Conservation (phyloP, 2,113 vertebrate genomes). For the Nycticorax nycticorax region DNA sequence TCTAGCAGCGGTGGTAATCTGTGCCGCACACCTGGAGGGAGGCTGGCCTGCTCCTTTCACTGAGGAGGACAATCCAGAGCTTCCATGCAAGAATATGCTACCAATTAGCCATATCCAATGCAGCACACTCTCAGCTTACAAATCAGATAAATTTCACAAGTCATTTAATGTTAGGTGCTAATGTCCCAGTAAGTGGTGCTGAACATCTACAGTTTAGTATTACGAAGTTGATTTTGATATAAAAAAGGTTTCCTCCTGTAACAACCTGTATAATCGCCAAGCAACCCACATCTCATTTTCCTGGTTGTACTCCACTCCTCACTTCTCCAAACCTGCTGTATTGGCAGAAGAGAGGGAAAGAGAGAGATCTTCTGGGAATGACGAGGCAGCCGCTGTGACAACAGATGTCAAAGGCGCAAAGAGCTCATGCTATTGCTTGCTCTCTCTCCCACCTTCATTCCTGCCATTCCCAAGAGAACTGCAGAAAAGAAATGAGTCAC, state of each 20-base stretch:
- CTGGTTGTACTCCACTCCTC: background rate
- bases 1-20: background rate
- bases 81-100: accelerated
- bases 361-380: background rate
- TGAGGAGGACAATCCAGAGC: background rate
- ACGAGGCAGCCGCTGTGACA: background rate
- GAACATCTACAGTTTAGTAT: background rate
- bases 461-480: background rate
- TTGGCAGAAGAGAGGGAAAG: background rate
- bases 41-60: background rate
- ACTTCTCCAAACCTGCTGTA: background rate
- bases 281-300: background rate
- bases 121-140: background rate
- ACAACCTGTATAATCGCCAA: background rate
- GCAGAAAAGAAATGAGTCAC: background rate
- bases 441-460: background rate
- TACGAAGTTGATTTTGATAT: background rate
- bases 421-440: accelerated
- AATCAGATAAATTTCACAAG: background rate
- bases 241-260: background rate
- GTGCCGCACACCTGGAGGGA: background rate
- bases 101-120: background rate
- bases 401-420: background rate
- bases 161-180: background rate
- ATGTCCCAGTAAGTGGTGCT: background rate